phyloP scores from a whole-genome alignment of 37 sponge, comb jelly and placozoan species.

The Tethya wilhelma region DNA sequence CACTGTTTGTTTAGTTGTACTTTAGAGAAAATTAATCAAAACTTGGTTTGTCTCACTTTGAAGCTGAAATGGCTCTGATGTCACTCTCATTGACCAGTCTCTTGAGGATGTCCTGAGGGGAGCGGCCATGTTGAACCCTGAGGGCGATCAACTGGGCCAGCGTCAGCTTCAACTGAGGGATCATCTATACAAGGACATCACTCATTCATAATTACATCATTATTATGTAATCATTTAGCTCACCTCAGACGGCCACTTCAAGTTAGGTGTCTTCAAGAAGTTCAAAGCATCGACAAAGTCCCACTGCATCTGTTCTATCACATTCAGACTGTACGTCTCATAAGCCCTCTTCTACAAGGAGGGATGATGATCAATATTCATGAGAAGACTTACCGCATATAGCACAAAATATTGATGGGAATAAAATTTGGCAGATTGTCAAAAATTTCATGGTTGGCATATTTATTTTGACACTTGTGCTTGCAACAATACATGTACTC shows the following conservation, averaged over 20 bases:
- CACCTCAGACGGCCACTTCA: constrained; percentile 5
- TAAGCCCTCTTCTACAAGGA: constrained; percentile 4
- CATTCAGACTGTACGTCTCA: constrained; percentile 16
- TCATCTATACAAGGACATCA: neutral
- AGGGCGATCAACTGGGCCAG: constrained; percentile 49
- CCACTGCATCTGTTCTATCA: constrained; percentile 22
- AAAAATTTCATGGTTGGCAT: too few species aligned
- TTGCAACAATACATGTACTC: too few species aligned
- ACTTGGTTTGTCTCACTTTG: neutral
- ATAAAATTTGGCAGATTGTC: too few species aligned
- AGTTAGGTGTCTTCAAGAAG: constrained; percentile 2
- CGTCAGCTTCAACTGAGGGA: constrained; percentile 38
- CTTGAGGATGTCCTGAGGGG: constrained; percentile 2
- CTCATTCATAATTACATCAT: neutral
- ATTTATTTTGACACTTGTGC: too few species aligned
- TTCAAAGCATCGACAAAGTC: constrained; percentile 23
- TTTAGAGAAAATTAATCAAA: neutral
- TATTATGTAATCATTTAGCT: constrained; percentile 6
- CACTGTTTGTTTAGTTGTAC: too few species aligned
- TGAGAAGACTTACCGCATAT: neutral
- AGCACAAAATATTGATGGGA: too few species aligned
- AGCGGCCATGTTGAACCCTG: constrained; percentile 27
- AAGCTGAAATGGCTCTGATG: neutral
- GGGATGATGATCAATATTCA: neutral
- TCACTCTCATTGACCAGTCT: constrained; percentile 11